Evolutionary conservation across 1,140 invertebrate species (phyloP).

Genomic region (Zaprionus gabonicus): DNA sequence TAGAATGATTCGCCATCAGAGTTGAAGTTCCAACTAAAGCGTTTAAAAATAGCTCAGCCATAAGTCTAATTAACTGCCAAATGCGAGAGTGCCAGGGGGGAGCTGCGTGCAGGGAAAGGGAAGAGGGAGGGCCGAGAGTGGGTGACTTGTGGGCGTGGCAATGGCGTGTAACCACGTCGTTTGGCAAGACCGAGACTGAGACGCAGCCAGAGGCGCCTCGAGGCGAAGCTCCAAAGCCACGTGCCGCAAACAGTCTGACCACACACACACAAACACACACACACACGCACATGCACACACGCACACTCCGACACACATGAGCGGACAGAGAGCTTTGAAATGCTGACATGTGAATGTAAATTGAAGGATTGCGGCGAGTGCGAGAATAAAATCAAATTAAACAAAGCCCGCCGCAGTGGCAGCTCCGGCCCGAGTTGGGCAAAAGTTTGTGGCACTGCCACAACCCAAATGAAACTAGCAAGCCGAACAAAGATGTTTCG

Average conservation of each 20-base stretch:
- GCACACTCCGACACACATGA: neutral
- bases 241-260: constrained; percentile 50
- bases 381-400: constrained; percentile 49
- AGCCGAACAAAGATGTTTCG: constrained; percentile 31
- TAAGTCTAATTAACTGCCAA: constrained; percentile 54
- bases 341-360: constrained; percentile 42
- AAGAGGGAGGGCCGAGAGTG: neutral
- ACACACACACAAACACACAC: constrained; percentile 21
- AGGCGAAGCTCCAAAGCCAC: constrained; percentile 14
- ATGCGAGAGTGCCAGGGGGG: neutral
- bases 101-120: no score
- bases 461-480: constrained; percentile 27
- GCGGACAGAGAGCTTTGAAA: constrained; percentile 17
- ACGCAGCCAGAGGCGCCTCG: neutral
- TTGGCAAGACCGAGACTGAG: constrained; percentile 22
- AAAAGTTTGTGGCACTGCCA: constrained; percentile 22
- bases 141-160: constrained; percentile 10
- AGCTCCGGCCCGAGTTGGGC: constrained; percentile 6
- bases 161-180: constrained; percentile 49
- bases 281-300: neutral
- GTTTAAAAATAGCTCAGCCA: constrained; percentile 53
- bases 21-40: constrained; percentile 18
- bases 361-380: constrained; percentile 45
- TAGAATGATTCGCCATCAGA: constrained; percentile 33
- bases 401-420: constrained; percentile 35